phyloP scores from a whole-genome alignment of 2,888 invertebrate genomes.

The Eupithecia abbreviata region DNA sequence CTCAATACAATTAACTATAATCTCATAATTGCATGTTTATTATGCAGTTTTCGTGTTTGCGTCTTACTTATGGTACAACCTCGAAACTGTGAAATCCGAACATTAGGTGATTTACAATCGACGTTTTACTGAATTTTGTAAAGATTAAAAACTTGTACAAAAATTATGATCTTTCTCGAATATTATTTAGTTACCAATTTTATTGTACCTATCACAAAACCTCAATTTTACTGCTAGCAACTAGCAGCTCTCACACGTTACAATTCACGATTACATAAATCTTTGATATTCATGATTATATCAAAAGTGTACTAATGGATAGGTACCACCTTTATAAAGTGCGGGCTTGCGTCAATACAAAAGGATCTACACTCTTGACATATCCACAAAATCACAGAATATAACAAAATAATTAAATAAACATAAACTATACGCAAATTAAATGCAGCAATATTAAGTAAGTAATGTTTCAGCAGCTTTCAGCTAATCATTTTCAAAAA shows the following conservation, averaged over 20 bases:
- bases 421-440: conserved; percentile 67
- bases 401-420: conserved; percentile 67
- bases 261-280: conserved; percentile 64
- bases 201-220: conserved; percentile 82
- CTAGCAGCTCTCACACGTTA: conserved; percentile 77
- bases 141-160: conserved; percentile 74
- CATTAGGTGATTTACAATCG: conserved; percentile 52
- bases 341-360: conserved; percentile 43
- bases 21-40: conserved; percentile 70
- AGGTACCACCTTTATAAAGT: conserved; percentile 60
- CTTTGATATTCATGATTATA: conserved; percentile 62
- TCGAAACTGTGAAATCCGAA: conserved; percentile 54
- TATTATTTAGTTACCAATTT: conserved; percentile 76
- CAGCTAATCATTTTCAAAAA: conserved; percentile 61
- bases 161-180: conserved; percentile 71
- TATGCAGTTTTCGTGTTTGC: conserved; percentile 71
- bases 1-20: conserved; percentile 74
- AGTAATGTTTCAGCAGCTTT: conserved; percentile 64
- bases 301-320: conserved; percentile 52
- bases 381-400: conserved; percentile 57
- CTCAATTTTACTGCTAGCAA: conserved; percentile 80
- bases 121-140: conserved; percentile 48
- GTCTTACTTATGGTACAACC: conserved; percentile 52
- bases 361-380: conserved; percentile 57
- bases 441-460: conserved; percentile 73